phyloP scores from a whole-genome alignment of 2,888 invertebrate genomes.

The Drosophila nr. fundita region DNA sequence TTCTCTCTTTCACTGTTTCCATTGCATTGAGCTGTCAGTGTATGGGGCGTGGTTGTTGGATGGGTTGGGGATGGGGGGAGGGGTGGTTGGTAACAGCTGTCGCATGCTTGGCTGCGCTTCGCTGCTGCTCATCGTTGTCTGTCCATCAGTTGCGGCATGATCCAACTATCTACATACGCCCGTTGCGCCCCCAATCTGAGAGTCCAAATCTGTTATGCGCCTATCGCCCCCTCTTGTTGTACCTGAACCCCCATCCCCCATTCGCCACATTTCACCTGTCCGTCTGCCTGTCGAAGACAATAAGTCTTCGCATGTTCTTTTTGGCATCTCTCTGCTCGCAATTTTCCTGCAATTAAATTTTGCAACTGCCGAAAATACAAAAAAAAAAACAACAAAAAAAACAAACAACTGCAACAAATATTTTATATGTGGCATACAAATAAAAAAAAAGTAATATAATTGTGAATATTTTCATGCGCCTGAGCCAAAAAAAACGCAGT shows the following conservation, averaged over 20 bases:
- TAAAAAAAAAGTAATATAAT: slow-evolving; percentile 27
- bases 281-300: slow-evolving; percentile 32
- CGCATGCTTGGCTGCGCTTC: slow-evolving; percentile 68
- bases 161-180: slow-evolving; percentile 30
- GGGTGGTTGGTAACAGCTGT: slow-evolving; percentile 46
- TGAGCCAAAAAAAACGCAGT: slow-evolving; percentile 23
- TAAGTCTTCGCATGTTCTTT: slow-evolving; percentile 46
- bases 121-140: slow-evolving; percentile 59
- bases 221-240: neutral
- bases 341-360: slow-evolving; percentile 72
- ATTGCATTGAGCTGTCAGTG: slow-evolving; percentile 67
- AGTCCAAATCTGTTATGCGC: slow-evolving; percentile 21
- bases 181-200: slow-evolving; percentile 20
- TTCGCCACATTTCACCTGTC: neutral
- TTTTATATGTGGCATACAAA: slow-evolving; percentile 13
- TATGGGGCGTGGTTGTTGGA: neutral
- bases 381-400: neutral
- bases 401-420: slow-evolving; percentile 1
- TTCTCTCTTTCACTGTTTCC: slow-evolving; percentile 10
- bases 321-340: slow-evolving; percentile 41
- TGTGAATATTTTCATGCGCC: slow-evolving; percentile 41
- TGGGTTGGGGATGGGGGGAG: neutral
- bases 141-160: slow-evolving; percentile 40
- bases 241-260: neutral
- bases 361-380: slow-evolving; percentile 27